These are phyloP conservation scores for Leptopilina myrica DNA, from an alignment of 2,888 invertebrate genomes.

Conservation along the genomic window DNA sequence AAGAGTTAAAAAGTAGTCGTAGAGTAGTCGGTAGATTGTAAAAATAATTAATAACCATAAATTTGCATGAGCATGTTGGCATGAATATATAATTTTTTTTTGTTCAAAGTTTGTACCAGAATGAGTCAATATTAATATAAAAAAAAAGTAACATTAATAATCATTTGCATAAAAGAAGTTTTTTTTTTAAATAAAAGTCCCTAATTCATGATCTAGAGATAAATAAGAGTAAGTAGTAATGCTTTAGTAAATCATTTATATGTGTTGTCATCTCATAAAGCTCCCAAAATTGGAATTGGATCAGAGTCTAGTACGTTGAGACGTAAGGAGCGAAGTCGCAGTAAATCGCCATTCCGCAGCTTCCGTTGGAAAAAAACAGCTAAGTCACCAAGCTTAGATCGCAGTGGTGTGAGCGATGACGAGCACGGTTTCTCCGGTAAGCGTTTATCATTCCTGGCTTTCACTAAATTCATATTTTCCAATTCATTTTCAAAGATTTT, in stretches of 20 bases:
- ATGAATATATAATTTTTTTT: conserved; percentile 48
- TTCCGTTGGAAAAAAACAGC: conserved; percentile 92
- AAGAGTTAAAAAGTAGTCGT: conserved; percentile 38
- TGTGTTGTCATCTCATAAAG: conserved; percentile 67
- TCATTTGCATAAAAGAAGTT: conserved; percentile 24
- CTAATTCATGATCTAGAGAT: conserved; percentile 28
- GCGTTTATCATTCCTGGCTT: conserved; percentile 50
- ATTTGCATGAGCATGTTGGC: conserved; percentile 67
- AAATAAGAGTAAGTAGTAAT: conserved; percentile 64
- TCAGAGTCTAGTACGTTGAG: conserved; percentile 74
- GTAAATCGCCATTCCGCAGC: conserved; percentile 96
- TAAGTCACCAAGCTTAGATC: conserved; percentile 80
- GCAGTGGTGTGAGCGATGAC: conserved; percentile 88
- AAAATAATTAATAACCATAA: not conserved
- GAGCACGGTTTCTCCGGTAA: conserved; percentile 81
- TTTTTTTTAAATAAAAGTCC: not conserved
- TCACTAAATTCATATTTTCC: conserved; percentile 26
- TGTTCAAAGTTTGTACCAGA: conserved; percentile 35
- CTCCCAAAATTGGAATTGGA: conserved; percentile 71
- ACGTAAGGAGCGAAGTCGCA: conserved; percentile 89
- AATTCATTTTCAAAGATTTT: not conserved
- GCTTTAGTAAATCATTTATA: conserved; percentile 49
- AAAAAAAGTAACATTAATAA: conserved; percentile 9
- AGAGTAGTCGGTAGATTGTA: conserved; percentile 33
- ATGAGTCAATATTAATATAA: conserved; percentile 24